Evolutionary conservation across 2,113 vertebrate genomes (phyloP).

Genomic region (Eudyptes chrysolophus): DNA sequence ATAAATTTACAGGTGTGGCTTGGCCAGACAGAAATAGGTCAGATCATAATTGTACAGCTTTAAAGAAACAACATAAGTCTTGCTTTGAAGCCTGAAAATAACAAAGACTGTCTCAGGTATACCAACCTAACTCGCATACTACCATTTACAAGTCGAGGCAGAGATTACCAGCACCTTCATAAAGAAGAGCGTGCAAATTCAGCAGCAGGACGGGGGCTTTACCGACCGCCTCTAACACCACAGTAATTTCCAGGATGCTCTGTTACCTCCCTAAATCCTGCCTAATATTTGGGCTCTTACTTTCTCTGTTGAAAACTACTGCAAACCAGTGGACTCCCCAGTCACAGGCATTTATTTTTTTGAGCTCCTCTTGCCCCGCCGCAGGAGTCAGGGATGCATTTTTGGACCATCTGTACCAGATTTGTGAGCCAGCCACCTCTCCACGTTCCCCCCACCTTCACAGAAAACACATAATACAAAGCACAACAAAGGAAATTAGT

Average conservation of each 20-base stretch:
- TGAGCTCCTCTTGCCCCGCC: background rate
- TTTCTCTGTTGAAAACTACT: background rate
- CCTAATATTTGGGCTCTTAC: background rate
- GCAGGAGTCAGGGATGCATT: background rate
- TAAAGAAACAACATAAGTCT: background rate
- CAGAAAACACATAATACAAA: background rate
- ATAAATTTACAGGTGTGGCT: background rate
- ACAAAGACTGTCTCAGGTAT: background rate
- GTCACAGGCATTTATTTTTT: background rate
- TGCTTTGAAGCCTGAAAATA: conserved; percentile 3
- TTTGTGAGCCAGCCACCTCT: background rate
- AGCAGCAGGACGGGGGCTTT: background rate
- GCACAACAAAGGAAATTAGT: background rate
- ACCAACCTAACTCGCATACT: background rate
- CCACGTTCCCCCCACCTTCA: rapidly evolving
- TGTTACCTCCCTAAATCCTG: background rate
- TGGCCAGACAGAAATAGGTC: background rate
- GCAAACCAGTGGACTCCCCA: background rate
- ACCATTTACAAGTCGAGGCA: background rate
- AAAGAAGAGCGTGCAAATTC: background rate
- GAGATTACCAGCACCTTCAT: background rate
- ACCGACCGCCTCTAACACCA: background rate
- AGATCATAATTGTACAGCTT: background rate
- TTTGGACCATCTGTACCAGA: background rate
- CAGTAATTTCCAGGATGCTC: background rate